phyloP scores from a whole-genome alignment of 2,113 vertebrate species.

The Microcebus tavaratra region DNA sequence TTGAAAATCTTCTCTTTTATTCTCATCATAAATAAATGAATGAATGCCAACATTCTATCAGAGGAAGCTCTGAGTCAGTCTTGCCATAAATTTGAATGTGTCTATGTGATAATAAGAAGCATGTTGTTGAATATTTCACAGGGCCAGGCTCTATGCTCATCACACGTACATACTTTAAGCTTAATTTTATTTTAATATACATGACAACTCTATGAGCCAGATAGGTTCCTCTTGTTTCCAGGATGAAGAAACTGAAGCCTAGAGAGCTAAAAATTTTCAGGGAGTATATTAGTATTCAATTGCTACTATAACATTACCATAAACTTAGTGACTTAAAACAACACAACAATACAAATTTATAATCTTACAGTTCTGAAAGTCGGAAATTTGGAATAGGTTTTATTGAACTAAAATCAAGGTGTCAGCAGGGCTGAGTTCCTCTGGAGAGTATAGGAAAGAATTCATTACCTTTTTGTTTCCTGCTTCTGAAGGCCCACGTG shows the following conservation, averaged over 20 bases:
- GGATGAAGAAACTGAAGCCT: not conserved
- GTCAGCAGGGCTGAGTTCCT: not conserved
- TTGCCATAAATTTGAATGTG: not conserved
- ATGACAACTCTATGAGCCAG: not conserved
- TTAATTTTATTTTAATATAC: not conserved
- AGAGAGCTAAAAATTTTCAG: no score
- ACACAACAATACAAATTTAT: no score
- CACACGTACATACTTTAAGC: not conserved
- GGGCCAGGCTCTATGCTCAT: not conserved
- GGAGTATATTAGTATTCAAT: not conserved
- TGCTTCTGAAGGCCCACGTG: not conserved
- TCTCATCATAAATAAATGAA: not conserved
- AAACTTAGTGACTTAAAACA: no score
- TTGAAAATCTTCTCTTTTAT: not conserved
- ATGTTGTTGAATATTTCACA: not conserved
- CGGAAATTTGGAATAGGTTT: not conserved
- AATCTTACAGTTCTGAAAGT: not conserved
- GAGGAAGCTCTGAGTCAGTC: not conserved
- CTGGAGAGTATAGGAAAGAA: not conserved
- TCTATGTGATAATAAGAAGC: rapidly evolving
- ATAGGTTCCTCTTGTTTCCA: not conserved
- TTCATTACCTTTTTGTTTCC: not conserved
- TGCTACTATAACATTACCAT: not conserved
- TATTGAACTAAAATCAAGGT: not conserved
- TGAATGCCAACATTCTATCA: not conserved